Evolutionary conservation across 1,140 invertebrate genomes (phyloP).

Genomic region (Trinorchestia longiramus): DNA sequence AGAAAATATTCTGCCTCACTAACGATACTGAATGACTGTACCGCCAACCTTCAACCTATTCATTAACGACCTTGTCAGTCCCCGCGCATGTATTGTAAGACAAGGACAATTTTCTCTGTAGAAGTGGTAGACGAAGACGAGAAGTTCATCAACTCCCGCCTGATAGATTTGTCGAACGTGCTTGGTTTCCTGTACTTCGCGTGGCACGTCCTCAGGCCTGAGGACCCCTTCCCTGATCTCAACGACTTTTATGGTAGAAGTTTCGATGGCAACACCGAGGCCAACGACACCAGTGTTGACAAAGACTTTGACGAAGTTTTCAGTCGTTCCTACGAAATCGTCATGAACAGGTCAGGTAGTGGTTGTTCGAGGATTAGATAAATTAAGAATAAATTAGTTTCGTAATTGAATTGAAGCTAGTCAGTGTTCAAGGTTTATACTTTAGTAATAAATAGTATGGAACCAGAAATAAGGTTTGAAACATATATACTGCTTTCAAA

Average conservation of each 20-base stretch:
- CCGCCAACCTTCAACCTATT: not conserved
- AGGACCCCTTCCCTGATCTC: not conserved
- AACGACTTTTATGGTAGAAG: not conserved
- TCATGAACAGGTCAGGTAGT: conserved; percentile 27
- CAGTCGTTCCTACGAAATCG: not conserved
- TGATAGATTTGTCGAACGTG: not conserved
- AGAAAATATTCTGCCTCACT: not conserved
- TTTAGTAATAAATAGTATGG: no score
- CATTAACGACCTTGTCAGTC: not conserved
- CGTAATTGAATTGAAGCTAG: not conserved
- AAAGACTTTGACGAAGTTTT: not conserved
- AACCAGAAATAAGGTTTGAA: no score
- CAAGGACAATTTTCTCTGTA: not conserved
- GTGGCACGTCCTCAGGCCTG: conserved; percentile 33
- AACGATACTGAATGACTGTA: not conserved
- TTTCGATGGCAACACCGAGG: not conserved
- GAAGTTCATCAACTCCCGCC: conserved; percentile 17
- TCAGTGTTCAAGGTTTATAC: not conserved
- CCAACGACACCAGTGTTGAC: not conserved
- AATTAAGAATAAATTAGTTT: not conserved
- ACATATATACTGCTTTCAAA: no score
- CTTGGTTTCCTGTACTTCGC: conserved; percentile 32
- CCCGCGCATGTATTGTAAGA: not conserved
- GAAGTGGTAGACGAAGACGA: not conserved
- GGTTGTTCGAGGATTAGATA: not conserved